phyloP scores from a whole-genome alignment of 23 tunicate genomes.

The Phallusia fumigata region DNA sequence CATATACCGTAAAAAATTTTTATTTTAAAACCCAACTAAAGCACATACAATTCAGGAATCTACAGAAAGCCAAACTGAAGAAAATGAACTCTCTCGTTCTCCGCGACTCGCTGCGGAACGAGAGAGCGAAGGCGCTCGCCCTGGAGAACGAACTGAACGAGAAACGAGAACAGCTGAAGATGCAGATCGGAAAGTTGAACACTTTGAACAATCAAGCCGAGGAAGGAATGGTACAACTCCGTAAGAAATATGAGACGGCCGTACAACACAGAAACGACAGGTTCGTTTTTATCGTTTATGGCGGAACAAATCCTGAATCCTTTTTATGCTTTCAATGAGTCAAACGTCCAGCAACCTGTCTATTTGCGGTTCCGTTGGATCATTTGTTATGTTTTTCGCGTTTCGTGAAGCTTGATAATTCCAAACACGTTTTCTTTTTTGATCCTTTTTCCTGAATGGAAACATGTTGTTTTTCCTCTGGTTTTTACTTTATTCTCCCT shows the following conservation, averaged over 20 bases:
- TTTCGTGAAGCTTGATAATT: no score
- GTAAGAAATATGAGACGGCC: slow-evolving; percentile 87
- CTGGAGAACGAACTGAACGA: slow-evolving; percentile 73
- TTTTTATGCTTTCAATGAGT: no score
- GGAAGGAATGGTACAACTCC: slow-evolving; percentile 86
- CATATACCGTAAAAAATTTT: no score
- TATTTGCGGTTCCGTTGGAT: no score
- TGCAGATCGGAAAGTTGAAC: slow-evolving; percentile 88
- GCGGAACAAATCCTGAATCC: no score
- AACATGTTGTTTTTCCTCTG: background rate
- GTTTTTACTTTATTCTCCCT: background rate
- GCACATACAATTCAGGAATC: slow-evolving; percentile 30
- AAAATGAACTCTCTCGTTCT: slow-evolving; percentile 76
- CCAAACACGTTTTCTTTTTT: no score
- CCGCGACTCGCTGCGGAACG: slow-evolving; percentile 83
- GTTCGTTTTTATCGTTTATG: slow-evolving; percentile 23
- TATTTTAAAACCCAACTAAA: no score
- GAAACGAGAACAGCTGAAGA: slow-evolving; percentile 82
- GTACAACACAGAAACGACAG: slow-evolving; percentile 97
- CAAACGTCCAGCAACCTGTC: no score
- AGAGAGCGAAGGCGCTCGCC: slow-evolving; percentile 55
- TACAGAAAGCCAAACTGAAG: slow-evolving; percentile 77
- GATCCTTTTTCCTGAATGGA: no score
- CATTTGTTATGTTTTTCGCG: no score
- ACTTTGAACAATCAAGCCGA: slow-evolving; percentile 95